Evolutionary conservation across 2,888 invertebrate species (phyloP).

Genomic region (Bugula neritina): DNA sequence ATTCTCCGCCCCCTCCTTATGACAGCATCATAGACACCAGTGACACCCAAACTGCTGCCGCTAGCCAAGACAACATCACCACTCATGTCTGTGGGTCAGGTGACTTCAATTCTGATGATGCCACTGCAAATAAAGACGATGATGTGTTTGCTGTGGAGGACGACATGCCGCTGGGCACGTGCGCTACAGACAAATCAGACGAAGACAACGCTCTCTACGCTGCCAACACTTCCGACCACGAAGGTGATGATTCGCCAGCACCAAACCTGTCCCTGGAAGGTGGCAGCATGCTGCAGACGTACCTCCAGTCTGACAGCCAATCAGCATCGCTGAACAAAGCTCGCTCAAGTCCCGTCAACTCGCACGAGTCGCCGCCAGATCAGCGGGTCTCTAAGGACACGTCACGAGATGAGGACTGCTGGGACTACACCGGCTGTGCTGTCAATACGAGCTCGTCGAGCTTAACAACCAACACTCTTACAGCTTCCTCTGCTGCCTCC

Average conservation of each 20-base stretch:
- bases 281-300: no score
- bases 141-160: neutral
- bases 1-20: neutral
- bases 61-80: neutral
- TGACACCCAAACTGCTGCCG: no score
- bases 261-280: no score
- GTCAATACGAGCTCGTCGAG: no score
- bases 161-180: neutral
- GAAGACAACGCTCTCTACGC: neutral
- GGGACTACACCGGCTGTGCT: no score
- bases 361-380: neutral
- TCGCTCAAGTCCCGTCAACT: no score
- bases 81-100: no score
- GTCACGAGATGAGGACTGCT: neutral
- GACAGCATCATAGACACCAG: neutral
- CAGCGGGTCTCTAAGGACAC: neutral
- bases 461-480: no score
- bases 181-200: neutral
- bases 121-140: neutral
- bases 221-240: neutral
- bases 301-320: no score
- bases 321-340: no score
- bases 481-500: no score
- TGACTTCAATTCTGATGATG: neutral
- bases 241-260: neutral